phyloP scores from a whole-genome alignment of 2,797 vertebrate species.

The Eremophila alpestris region DNA sequence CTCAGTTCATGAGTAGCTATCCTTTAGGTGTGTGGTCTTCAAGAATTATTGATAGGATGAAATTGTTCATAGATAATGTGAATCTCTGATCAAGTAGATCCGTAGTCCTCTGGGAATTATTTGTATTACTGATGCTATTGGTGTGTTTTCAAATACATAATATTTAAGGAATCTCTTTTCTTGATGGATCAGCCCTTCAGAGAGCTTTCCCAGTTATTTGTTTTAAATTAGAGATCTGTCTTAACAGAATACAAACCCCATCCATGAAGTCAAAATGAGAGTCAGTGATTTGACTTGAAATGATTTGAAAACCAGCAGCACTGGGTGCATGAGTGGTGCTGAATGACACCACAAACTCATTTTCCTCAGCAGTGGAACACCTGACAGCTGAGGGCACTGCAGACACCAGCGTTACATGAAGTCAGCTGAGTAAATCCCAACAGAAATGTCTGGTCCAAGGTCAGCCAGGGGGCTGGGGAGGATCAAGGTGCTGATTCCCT shows the following conservation, averaged over 20 bases:
- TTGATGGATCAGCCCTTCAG: not conserved
- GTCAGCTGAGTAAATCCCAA: constrained; percentile 6
- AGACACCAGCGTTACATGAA: not conserved
- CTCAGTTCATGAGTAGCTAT: not conserved
- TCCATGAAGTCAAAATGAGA: not conserved
- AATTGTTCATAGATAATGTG: not conserved
- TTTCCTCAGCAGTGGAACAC: not conserved
- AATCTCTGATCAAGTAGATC: not conserved
- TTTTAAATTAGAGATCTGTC: not conserved
- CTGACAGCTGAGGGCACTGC: not conserved
- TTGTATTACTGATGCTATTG: not conserved
- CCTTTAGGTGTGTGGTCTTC: not conserved
- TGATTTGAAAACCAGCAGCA: not conserved
- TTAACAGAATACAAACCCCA: not conserved
- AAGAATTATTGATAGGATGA: not conserved
- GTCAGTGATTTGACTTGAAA: not conserved
- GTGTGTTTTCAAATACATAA: not conserved
- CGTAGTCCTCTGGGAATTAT: not conserved
- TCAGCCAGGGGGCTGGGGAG: constrained; percentile 13
- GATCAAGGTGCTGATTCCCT: constrained; percentile 37
- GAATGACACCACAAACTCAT: not conserved
- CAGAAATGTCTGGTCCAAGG: not conserved
- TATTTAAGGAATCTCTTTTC: not conserved
- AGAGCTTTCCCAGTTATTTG: not conserved
- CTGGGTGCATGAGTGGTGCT: not conserved